Percentiles rank a stretch among this genome's conserved stretches.
These are phyloP conservation scores for Leistus spinibarbis DNA, from an alignment of 2,888 invertebrate genomes.

Conservation along the genomic window DNA sequence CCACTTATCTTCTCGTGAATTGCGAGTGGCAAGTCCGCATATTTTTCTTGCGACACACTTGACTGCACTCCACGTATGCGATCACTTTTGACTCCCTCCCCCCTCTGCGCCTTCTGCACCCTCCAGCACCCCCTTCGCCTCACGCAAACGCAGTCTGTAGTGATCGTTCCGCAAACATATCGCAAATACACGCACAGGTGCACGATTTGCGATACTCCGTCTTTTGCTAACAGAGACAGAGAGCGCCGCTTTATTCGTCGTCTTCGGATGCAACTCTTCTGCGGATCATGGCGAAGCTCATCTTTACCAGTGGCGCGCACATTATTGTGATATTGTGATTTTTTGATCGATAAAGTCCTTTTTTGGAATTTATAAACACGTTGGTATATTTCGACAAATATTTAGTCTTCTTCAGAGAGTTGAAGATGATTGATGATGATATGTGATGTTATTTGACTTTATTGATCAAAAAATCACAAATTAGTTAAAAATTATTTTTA, in stretches of 20 bases:
- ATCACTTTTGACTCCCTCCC: constrained; percentile 11
- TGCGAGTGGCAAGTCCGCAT: constrained; percentile 9
- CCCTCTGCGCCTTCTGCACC: background rate
- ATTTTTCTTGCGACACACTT: constrained; percentile 31
- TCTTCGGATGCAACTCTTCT: background rate
- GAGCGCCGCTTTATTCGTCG: background rate
- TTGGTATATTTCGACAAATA: too few species aligned
- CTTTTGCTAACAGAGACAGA: background rate
- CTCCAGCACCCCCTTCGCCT: background rate
- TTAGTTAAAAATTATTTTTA: too few species aligned
- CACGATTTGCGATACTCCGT: constrained; percentile 3
- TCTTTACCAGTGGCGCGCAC: constrained; percentile 24
- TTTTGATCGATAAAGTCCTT: too few species aligned
- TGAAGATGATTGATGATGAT: too few species aligned
- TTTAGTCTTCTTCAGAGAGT: too few species aligned
- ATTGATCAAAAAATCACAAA: too few species aligned
- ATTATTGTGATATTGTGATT: too few species aligned
- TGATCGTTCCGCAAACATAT: constrained; percentile 31
- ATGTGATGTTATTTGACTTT: too few species aligned
- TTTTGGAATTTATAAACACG: too few species aligned
- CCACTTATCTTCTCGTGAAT: background rate
- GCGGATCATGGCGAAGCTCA: background rate
- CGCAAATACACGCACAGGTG: constrained; percentile 21
- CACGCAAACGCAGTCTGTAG: background rate
- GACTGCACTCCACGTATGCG: constrained; percentile 36